A percentile compares a stretch with the other conserved stretches of the same genome.
Evolutionary conservation across 2,113 vertebrate genomes (phyloP).

Genomic region (Tragelaphus scriptus): DNA sequence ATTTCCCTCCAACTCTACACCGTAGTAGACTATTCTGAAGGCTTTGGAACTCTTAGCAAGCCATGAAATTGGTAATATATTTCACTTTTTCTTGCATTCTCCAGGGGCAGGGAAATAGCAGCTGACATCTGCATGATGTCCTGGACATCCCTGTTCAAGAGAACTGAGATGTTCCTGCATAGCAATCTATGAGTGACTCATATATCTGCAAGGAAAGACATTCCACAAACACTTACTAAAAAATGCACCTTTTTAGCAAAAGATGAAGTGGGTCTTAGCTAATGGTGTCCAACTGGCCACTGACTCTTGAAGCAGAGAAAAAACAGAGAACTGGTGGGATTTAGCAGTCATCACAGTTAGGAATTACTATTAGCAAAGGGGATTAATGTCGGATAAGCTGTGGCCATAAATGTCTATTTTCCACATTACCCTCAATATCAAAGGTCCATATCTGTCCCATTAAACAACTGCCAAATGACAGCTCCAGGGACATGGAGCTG

Average conservation of each 20-base stretch:
- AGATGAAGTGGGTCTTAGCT: neutral
- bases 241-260: neutral
- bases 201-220: neutral
- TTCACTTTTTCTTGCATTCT: neutral
- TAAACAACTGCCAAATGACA: slow-evolving; percentile 40
- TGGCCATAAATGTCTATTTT: slow-evolving; percentile 44
- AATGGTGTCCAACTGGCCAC: neutral
- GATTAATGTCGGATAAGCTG: neutral
- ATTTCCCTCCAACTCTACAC: neutral
- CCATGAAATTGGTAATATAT: neutral
- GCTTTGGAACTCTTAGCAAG: neutral
- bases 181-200: neutral
- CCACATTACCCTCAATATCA: slow-evolving; percentile 6
- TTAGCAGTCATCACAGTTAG: neutral
- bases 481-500: neutral
- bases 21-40: neutral
- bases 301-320: neutral
- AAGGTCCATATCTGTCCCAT: slow-evolving; percentile 30
- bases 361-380: neutral
- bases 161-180: neutral
- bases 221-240: neutral
- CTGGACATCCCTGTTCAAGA: neutral
- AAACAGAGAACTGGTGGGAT: neutral
- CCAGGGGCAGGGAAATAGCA: neutral
- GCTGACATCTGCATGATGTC: neutral